A percentile compares a stretch with the other conserved stretches of the same genome.
Conservation (phyloP, 2,113 vertebrate species). For the Thomomys bottae region DNA sequence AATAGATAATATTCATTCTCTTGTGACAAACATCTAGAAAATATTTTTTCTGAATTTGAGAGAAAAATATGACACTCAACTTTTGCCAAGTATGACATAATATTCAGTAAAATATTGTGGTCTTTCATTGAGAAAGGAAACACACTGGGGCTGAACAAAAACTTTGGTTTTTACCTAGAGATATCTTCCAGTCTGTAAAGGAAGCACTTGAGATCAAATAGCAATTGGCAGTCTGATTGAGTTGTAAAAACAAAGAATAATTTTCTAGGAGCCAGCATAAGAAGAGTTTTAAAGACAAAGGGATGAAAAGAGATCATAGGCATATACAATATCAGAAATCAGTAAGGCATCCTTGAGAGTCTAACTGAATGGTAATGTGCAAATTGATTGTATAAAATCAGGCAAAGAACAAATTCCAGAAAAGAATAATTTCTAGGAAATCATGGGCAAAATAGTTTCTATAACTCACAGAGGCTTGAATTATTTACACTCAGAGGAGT, state of each 20-base stretch:
- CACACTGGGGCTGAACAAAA: not conserved
- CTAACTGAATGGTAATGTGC: not conserved
- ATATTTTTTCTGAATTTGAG: not conserved
- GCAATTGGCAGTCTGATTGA: not conserved
- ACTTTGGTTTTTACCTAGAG: not conserved
- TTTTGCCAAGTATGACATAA: not conserved
- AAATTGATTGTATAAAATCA: not conserved
- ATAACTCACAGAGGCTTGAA: not conserved
- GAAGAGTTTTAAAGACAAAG: too few relatives aligned
- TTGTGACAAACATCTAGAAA: not conserved
- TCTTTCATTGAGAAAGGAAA: not conserved
- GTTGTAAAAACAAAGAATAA: not conserved
- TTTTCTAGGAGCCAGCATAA: not conserved
- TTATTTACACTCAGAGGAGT: not conserved
- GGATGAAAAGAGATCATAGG: not conserved
- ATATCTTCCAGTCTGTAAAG: not conserved
- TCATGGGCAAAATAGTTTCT: not conserved
- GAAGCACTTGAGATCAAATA: not conserved
- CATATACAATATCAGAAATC: not conserved
- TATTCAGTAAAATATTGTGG: not conserved
- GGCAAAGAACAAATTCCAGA: not conserved
- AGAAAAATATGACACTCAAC: not conserved
- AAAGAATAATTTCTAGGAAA: not conserved
- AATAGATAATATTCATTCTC: not conserved
- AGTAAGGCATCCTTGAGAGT: not conserved